Percentiles rank a stretch among this genome's conserved stretches.
Conservation (phyloP, 23 tunicate species). For the Halocynthia aurantium region DNA sequence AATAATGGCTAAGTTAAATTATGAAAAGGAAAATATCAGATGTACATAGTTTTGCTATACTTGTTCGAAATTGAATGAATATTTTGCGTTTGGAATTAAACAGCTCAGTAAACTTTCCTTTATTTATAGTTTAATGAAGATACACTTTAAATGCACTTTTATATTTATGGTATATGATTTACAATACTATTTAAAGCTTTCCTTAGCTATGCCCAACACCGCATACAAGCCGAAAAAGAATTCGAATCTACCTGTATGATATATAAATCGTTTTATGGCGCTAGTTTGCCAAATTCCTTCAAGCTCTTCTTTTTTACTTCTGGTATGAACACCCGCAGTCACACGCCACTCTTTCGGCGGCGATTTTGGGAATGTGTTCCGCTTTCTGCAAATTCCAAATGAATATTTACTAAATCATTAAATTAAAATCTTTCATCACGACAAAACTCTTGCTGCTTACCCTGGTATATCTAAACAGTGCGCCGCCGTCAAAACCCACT, state of each 20-base stretch:
- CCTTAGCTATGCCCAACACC: too few relatives aligned
- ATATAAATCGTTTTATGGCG: slow-evolving; percentile 34
- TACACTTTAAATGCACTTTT: too few relatives aligned
- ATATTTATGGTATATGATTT: too few relatives aligned
- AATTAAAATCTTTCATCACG: too few relatives aligned
- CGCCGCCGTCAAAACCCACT: slow-evolving; percentile 80
- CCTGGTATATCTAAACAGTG: slow-evolving; percentile 61
- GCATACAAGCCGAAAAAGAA: too few relatives aligned
- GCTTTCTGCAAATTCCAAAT: slow-evolving; percentile 11
- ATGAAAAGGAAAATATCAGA: too few relatives aligned
- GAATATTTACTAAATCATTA: neutral
- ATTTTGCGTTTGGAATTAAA: neutral
- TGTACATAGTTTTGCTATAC: too few relatives aligned
- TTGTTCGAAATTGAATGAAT: too few relatives aligned
- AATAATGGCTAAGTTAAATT: too few relatives aligned
- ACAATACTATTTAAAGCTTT: too few relatives aligned
- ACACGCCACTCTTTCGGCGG: slow-evolving; percentile 56
- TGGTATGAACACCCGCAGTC: slow-evolving; percentile 55
- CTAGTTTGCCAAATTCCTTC: slow-evolving; percentile 43
- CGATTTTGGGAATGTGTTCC: slow-evolving; percentile 34
- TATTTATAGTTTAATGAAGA: too few relatives aligned
- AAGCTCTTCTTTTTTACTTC: slow-evolving; percentile 13
- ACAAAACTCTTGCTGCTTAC: slow-evolving; percentile 4
- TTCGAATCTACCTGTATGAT: slow-evolving; percentile 33
- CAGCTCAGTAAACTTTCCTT: neutral